Evolutionary conservation across 2,113 vertebrate genomes (phyloP).

Genomic region (Callaeas wilsoni): DNA sequence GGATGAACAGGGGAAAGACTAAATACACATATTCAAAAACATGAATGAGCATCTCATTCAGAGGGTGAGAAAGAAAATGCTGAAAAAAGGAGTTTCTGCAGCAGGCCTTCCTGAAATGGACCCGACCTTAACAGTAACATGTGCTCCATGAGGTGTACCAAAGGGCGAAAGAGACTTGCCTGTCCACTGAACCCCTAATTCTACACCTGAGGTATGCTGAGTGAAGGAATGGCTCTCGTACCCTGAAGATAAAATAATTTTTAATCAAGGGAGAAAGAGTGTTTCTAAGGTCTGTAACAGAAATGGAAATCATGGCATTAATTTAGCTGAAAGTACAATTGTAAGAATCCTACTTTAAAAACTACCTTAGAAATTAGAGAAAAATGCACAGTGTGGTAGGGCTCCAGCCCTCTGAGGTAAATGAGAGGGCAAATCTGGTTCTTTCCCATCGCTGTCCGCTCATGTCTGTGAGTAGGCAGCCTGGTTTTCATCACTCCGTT

Average conservation of each 20-base stretch:
- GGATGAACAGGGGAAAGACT: background rate
- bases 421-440: rapidly evolving
- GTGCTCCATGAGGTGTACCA: background rate
- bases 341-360: background rate
- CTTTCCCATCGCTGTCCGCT: rapidly evolving
- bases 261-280: background rate
- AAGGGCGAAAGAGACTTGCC: background rate
- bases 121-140: background rate
- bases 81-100: background rate
- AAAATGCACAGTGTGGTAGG: too few species aligned
- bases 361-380: background rate
- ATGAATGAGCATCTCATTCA: background rate
- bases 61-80: background rate
- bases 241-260: background rate
- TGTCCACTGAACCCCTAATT: background rate
- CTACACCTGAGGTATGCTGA: background rate
- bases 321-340: background rate
- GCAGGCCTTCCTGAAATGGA: background rate
- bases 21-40: background rate
- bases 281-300: background rate
- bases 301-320: background rate
- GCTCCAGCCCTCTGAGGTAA: background rate
- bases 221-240: background rate
- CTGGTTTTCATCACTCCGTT: background rate
- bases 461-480: background rate